Evolutionary conservation across 2,888 invertebrate genomes (phyloP), one percentile per base, ranked within the genome.

Genomic region (Lepidocyrtinus sp.): DNA sequence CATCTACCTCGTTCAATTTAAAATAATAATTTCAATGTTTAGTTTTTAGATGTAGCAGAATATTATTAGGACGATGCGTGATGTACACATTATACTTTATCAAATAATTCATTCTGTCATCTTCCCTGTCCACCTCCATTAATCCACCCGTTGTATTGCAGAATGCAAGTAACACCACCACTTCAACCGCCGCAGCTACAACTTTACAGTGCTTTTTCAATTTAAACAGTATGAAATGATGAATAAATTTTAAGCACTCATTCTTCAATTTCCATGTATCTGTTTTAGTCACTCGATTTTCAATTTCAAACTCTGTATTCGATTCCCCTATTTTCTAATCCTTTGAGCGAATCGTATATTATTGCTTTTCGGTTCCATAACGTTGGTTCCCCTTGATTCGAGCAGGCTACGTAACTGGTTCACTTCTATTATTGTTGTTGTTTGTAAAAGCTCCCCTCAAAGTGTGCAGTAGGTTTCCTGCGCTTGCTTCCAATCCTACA

Each of bases 221-320:
- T n/a, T n/a, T n/a, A n/a, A n/a, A 50, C 24, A 50, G 19, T 15
- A 55, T 17, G 71, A 73, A 59, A 73, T 73, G 73, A 73, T n/a
- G n/a, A n/a, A n/a, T 73, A 73, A 50, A 73, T 73, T 65, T 59
- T 24, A 26, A 65, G 7, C 50, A 62, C 45, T 68, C 25, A 70
- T 70, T 59, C 19, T 59, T 70, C 36, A 3, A 19, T 36, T 36
- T n/a, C n/a, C n/a, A n/a, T 45, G 25, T 45, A 64, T 62, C 75
- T 75, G 75, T 75, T 75, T 75, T 45, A 67, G 74, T 74, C 74
- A 74, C 22, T 67, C 64, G 67, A 62, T 68, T 75, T 68, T 75
- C 68, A 67, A 62, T 75, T 75, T 75, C 62, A 36, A 74, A 74
- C 61, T 74, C 67, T 74, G 67, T 74, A 55, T 46, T 55, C n/a